A percentile compares a stretch with the other conserved stretches of the same genome.
phyloP scores from a whole-genome alignment of 2,888 invertebrate species.

The Carterocephalus palaemon region DNA sequence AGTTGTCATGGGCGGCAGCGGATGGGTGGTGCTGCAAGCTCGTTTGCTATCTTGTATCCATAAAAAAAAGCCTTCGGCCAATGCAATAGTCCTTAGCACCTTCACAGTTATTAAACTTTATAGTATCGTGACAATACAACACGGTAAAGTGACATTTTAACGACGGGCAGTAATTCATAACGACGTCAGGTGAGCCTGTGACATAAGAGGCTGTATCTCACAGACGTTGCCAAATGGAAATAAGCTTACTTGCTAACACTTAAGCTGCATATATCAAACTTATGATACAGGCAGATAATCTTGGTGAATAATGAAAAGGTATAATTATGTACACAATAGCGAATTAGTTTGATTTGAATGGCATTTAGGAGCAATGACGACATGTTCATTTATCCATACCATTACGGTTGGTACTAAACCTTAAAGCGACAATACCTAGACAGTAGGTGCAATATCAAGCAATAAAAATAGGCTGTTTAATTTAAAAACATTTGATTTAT shows the following conservation, averaged over 20 bases:
- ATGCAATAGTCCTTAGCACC: background rate
- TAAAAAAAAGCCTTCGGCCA: too few species aligned
- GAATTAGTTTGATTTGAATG: conserved; percentile 35
- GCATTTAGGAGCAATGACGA: conserved; percentile 36
- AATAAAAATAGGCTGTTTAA: too few species aligned
- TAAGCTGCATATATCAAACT: conserved; percentile 16
- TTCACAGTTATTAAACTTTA: conserved; percentile 31
- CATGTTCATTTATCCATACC: conserved; percentile 29
- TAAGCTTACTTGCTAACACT: conserved; percentile 2
- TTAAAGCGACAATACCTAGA: conserved; percentile 1
- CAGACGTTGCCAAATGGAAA: conserved; percentile 4
- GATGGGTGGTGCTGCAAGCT: too few species aligned
- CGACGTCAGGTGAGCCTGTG: conserved; percentile 29
- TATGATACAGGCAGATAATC: background rate
- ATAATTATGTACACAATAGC: conserved; percentile 45
- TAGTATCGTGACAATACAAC: conserved; percentile 33
- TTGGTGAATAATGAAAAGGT: conserved; percentile 30
- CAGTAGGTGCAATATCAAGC: background rate
- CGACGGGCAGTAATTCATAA: conserved; percentile 53
- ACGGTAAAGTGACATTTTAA: conserved; percentile 44
- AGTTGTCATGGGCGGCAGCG: too few species aligned
- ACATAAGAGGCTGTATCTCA: conserved; percentile 13
- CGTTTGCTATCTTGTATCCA: too few species aligned
- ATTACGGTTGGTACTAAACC: conserved; percentile 7
- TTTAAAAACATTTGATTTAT: conserved; percentile 8